Evolutionary conservation across 2,797 vertebrate genomes (phyloP).

Genomic region (Sciurus carolinensis): DNA sequence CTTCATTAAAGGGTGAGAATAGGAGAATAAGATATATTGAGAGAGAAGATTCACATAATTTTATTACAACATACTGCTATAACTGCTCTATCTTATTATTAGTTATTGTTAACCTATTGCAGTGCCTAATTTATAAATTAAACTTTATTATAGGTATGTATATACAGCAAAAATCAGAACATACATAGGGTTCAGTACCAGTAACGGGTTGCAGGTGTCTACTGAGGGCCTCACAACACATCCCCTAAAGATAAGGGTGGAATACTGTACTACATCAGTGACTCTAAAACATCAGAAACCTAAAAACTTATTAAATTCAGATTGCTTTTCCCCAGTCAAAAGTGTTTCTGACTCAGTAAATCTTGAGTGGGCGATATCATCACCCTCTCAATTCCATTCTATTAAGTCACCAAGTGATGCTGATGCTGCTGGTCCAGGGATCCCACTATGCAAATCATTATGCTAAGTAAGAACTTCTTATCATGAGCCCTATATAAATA

Average conservation of each 20-base stretch:
- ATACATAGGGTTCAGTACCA: background rate
- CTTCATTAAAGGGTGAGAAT: background rate
- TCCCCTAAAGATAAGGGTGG: too few species aligned
- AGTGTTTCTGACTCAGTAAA: background rate
- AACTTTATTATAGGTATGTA: background rate
- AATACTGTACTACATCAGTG: background rate
- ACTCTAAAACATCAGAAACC: background rate
- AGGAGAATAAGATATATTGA: too few species aligned
- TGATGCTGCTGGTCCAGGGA: background rate
- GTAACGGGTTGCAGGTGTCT: background rate
- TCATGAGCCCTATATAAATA: background rate
- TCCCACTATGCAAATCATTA: background rate
- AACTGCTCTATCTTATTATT: background rate
- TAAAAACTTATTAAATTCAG: background rate
- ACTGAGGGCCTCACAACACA: background rate
- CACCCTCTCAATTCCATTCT: background rate
- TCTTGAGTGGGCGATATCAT: background rate
- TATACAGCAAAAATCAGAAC: background rate
- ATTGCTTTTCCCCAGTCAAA: background rate
- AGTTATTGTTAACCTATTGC: background rate
- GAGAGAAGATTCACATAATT: background rate
- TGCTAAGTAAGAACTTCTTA: background rate
- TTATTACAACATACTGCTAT: background rate
- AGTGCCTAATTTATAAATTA: background rate
- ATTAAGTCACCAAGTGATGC: background rate